Evolutionary conservation across 2,888 invertebrate species (phyloP), one percentile per base, ranked within the genome.

Genomic region (Candidula unifasciata): DNA sequence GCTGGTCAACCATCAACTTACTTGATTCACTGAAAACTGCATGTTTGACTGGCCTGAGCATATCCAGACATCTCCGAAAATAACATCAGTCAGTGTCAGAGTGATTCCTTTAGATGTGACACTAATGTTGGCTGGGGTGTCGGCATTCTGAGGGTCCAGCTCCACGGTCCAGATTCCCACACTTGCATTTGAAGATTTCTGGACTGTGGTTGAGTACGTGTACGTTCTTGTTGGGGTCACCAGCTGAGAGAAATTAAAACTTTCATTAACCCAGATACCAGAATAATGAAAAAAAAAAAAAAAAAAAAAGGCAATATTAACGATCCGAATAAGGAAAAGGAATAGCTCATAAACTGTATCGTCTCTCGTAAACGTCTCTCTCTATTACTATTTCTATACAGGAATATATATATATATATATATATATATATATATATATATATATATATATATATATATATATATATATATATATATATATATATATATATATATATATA

Each of bases 61-160:
- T 6, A 93, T 57, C 93, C 93, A 93, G 1, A 93, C 92, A 83
- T 93, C 93, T 18, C 93, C 93, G 87, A 93, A 93, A 79, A 92
- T 82, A 18, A 93, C 92, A 86, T 92, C 90, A 33, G 81, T 84
- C 8, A 93, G 80, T 8, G 84, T 85, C 27, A 89, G 86, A 24
- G 82, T 83, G 54, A 88, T 87, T n/a, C 86, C 87, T 35, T 85
- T 86, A 27, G 90, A 89, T 44, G 76, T 84, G 2, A 89, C 91
- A 6, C 85, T 88, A 24, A 92, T 83, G 2, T 68, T 87, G 79
- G 86, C 89, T 10, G 91, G 90, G 0, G 90, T 90, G n/a, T 27
- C 79, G 21, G 79, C 79, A 24, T 79, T 37, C 21, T 83, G 74
- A 16, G 89, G 73, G 5, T 87, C 87, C 66, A 90, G 86, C 27